A percentile compares a stretch with the other conserved stretches of the same genome.
Conservation (phyloP, 1,140 invertebrate genomes). For the Cydia pomonella region DNA sequence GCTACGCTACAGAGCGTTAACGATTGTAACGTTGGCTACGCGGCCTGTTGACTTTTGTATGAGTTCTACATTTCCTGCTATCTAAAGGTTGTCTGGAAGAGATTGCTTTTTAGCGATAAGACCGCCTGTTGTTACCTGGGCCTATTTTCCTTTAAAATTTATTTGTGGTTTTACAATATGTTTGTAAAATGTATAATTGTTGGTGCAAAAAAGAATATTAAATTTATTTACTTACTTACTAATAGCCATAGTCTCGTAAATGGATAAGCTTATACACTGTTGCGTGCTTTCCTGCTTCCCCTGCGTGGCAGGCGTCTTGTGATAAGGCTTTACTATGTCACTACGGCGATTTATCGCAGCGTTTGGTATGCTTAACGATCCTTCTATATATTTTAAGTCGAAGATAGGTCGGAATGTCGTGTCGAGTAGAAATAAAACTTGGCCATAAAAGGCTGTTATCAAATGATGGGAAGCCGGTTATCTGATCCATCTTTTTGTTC, state of each 20-base stretch:
- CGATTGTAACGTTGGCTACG: too few relatives aligned
- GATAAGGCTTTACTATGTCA: constrained; percentile 30
- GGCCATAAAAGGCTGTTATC: constrained; percentile 60
- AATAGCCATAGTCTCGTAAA: neutral
- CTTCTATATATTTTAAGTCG: constrained; percentile 44
- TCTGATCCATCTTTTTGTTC: constrained; percentile 46
- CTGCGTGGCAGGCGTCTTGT: constrained; percentile 1
- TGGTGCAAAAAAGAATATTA: too few relatives aligned
- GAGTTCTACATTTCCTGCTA: too few relatives aligned
- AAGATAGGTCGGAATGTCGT: constrained; percentile 59
- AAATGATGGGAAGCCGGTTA: constrained; percentile 54
- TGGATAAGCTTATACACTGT: constrained; percentile 5
- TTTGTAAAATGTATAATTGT: too few relatives aligned
- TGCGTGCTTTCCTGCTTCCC: neutral
- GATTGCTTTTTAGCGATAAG: too few relatives aligned
- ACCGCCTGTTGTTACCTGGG: too few relatives aligned
- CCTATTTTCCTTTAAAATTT: too few relatives aligned
- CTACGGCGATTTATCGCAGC: constrained; percentile 20
- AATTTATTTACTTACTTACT: too few relatives aligned
- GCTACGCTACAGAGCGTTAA: too few relatives aligned
- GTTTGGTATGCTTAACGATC: constrained; percentile 6
- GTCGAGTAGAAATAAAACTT: constrained; percentile 65
- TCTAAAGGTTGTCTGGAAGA: too few relatives aligned
- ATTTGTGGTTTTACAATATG: too few relatives aligned
- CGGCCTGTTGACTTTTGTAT: too few relatives aligned